Percentiles rank a stretch among this genome's conserved stretches.
Evolutionary conservation across 2,888 invertebrate genomes (phyloP).

Genomic region (Halictus quadricinctus): DNA sequence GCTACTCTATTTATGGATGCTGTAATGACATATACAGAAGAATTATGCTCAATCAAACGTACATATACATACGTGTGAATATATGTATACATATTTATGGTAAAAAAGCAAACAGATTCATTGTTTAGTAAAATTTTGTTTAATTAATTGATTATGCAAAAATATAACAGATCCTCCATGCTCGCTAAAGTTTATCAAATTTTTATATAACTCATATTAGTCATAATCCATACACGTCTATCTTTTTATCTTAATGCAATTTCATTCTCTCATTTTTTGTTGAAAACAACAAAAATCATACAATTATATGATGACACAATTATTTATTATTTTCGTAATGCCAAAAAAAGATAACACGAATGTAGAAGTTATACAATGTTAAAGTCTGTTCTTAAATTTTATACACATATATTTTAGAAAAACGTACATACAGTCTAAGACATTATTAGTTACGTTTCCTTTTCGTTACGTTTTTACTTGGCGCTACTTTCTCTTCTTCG

Average conservation of each 20-base stretch:
- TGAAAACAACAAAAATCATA: neutral
- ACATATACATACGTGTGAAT: neutral
- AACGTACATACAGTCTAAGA: constrained; percentile 34
- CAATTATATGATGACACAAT: neutral
- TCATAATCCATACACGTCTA: constrained; percentile 20
- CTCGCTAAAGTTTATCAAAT: constrained; percentile 40
- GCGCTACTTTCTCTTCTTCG: constrained; percentile 83
- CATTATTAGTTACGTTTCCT: constrained; percentile 81
- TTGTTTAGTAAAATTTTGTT: constrained; percentile 12
- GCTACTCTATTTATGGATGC: constrained; percentile 63
- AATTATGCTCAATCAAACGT: constrained; percentile 23
- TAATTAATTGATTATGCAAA: neutral
- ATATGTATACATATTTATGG: neutral
- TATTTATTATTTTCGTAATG: constrained; percentile 16
- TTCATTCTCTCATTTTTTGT: neutral
- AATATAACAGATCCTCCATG: constrained; percentile 60
- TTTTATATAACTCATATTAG: constrained; percentile 11
- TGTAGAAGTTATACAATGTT: constrained; percentile 22
- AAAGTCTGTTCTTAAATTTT: constrained; percentile 17
- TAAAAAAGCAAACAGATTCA: neutral
- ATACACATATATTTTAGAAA: constrained; percentile 15
- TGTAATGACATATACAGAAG: constrained; percentile 60
- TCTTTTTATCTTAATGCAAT: neutral
- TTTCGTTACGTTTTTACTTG: constrained; percentile 68
- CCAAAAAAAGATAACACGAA: constrained; percentile 5